A percentile compares a stretch with the other conserved stretches of the same genome.
Evolutionary conservation across 2,888 invertebrate genomes (phyloP).

Genomic region (Oscheius sp.): DNA sequence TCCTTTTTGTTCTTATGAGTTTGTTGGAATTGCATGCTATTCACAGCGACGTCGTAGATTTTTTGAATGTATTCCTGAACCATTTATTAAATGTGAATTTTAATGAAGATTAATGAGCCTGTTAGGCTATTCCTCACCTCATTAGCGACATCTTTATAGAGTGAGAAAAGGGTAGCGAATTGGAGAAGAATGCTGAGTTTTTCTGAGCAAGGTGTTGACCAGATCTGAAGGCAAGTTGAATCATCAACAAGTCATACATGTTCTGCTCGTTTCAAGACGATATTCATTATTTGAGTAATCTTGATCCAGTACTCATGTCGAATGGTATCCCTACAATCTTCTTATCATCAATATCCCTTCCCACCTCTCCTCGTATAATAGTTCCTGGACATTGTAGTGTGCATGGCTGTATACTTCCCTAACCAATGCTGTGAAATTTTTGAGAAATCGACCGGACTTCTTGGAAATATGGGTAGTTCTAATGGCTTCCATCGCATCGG

Average conservation of each 20-base stretch:
- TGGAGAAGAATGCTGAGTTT: slow-evolving; percentile 28
- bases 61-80: slow-evolving; percentile 23
- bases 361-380: slow-evolving; percentile 34
- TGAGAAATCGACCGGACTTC: slow-evolving; percentile 27
- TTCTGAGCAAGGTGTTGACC: slow-evolving; percentile 21
- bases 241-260: not conserved
- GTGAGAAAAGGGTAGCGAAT: slow-evolving; percentile 18
- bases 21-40: slow-evolving; percentile 18
- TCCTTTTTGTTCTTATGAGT: slow-evolving; percentile 12
- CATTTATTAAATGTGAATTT: no score
- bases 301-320: slow-evolving; percentile 3
- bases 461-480: slow-evolving; percentile 28
- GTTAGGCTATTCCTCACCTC: no score
- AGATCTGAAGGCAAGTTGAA: slow-evolving; percentile 9
- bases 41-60: slow-evolving; percentile 23
- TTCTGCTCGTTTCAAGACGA: slow-evolving; percentile 15
- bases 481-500: slow-evolving; percentile 31
- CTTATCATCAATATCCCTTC: not conserved
- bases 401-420: slow-evolving; percentile 35
- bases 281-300: not conserved
- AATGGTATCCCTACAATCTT: slow-evolving; percentile 2
- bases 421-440: slow-evolving; percentile 23
- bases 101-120: not conserved
- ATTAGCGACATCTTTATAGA: slow-evolving; percentile 30
- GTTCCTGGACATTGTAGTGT: slow-evolving; percentile 28